These are phyloP conservation scores for Eciton burchellii DNA, from an alignment of 1,140 invertebrate genomes.

Conservation along the genomic window DNA sequence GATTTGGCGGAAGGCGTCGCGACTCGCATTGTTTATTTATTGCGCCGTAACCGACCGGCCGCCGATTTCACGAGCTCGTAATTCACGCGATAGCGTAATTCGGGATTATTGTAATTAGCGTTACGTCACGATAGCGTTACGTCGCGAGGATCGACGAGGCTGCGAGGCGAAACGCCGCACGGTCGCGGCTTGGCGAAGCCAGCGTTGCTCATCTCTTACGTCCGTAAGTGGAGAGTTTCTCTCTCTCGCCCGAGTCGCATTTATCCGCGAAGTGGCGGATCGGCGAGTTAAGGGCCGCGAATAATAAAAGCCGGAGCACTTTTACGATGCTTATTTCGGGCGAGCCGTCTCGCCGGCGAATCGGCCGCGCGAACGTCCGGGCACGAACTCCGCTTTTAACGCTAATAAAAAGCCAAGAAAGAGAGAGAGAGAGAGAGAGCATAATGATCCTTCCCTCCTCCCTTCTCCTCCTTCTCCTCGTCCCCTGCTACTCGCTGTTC, in stretches of 20 bases:
- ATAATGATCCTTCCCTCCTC: conserved; percentile 38
- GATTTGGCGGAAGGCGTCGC: too few relatives aligned
- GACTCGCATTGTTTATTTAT: too few relatives aligned
- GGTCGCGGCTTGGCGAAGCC: too few relatives aligned
- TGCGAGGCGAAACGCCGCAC: too few relatives aligned
- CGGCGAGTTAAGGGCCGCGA: conserved; percentile 35
- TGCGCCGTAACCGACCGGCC: too few relatives aligned
- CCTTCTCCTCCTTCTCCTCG: neutral
- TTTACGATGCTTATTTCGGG: conserved; percentile 60
- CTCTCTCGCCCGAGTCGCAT: neutral
- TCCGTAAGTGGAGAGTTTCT: conserved; percentile 17
- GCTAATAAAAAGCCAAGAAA: conserved; percentile 61
- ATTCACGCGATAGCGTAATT: too few relatives aligned
- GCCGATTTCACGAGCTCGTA: too few relatives aligned
- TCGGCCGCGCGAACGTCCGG: conserved; percentile 47
- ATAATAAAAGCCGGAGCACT: conserved; percentile 6
- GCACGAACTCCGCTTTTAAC: conserved; percentile 56
- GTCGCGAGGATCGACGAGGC: too few relatives aligned
- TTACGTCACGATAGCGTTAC: too few relatives aligned
- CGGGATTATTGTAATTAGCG: too few relatives aligned
- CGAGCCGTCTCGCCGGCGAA: conserved; percentile 41
- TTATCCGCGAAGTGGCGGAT: conserved; percentile 24
- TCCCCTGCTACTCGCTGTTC: neutral
- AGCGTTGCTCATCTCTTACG: too few relatives aligned
- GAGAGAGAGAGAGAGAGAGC: too few relatives aligned